A percentile compares a stretch with the other conserved stretches of the same genome.
These are phyloP conservation scores for Ptychodera flava DNA, from an alignment of 35 echinoderm and acorn worm genomes.

Conservation along the genomic window DNA sequence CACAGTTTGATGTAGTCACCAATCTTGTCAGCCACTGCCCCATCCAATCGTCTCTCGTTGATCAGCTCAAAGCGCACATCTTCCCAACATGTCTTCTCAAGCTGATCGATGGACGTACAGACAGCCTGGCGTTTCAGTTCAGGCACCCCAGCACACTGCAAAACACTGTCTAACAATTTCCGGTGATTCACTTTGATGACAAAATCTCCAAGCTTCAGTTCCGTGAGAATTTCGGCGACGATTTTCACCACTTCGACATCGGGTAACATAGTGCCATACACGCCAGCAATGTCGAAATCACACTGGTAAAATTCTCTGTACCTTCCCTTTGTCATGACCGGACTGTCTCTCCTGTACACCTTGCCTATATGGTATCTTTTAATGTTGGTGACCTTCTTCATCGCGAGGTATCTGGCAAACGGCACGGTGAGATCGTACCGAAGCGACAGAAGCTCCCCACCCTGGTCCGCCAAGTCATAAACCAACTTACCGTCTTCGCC, in stretches of 20 bases:
- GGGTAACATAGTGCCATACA: slow-evolving; percentile 85
- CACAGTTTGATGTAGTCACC: slow-evolving; percentile 61
- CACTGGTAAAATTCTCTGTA: slow-evolving; percentile 93
- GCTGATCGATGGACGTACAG: slow-evolving; percentile 86
- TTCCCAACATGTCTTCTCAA: slow-evolving; percentile 98
- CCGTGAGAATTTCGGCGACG: slow-evolving; percentile 72
- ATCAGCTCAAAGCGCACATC: slow-evolving; percentile 88
- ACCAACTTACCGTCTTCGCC: slow-evolving; percentile 95
- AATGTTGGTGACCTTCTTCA: too few relatives aligned
- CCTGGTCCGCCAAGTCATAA: too few relatives aligned
- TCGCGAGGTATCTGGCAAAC: slow-evolving; percentile 79
- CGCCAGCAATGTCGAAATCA: slow-evolving; percentile 99
- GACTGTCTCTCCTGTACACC: slow-evolving; percentile 89
- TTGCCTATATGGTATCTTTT: slow-evolving; percentile 95
- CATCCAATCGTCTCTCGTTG: slow-evolving; percentile 74
- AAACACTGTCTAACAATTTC: slow-evolving; percentile 80
- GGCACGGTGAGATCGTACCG: slow-evolving; percentile 97
- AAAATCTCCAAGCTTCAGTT: slow-evolving; percentile 82
- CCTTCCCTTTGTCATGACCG: slow-evolving; percentile 88
- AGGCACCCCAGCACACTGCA: slow-evolving; percentile 85
- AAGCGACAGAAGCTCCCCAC: slow-evolving; percentile 83
- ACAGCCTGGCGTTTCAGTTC: slow-evolving; percentile 78
- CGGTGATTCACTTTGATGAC: slow-evolving; percentile 96
- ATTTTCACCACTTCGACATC: slow-evolving; percentile 93
- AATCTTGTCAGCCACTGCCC: slow-evolving; percentile 62